Percentiles rank a stretch among this genome's conserved stretches.
Conservation (phyloP, 2,113 vertebrate genomes). For the Ammodytes marinus region DNA sequence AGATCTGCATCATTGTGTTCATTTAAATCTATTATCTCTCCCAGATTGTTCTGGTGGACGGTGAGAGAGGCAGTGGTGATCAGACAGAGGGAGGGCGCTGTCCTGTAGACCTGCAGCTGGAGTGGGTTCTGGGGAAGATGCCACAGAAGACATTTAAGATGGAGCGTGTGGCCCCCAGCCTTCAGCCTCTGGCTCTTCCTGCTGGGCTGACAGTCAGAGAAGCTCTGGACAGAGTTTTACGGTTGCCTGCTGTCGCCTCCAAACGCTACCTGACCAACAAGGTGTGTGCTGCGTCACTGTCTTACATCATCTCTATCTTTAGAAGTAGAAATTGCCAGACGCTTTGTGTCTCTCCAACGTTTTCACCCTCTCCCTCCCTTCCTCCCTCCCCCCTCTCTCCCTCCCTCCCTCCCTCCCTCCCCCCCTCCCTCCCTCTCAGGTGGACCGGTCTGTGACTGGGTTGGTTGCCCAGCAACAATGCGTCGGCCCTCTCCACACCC, state of each 20-base stretch:
- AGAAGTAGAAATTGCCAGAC: not conserved
- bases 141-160: constrained; percentile 92
- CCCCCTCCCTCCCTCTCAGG: constrained; percentile 76
- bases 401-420: not conserved
- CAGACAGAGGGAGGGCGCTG: constrained; percentile 29
- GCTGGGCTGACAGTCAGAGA: constrained; percentile 78
- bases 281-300: constrained; percentile 74
- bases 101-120: constrained; percentile 91
- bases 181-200: constrained; percentile 85
- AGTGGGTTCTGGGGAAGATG: constrained; percentile 96
- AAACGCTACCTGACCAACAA: constrained; percentile 97
- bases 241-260: constrained; percentile 91
- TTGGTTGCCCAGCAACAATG: constrained; percentile 97
- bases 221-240: constrained; percentile 88
- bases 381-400: not conserved
- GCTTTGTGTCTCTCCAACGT: not conserved
- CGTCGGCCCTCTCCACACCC: constrained; percentile 94
- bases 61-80: constrained; percentile 37
- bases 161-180: constrained; percentile 60
- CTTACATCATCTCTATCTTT: not conserved
- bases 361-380: not conserved
- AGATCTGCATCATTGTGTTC: not conserved
- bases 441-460: constrained; percentile 94
- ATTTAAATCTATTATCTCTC: not conserved
- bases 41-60: constrained; percentile 88